Evolutionary conservation across 2,888 invertebrate genomes (phyloP), one percentile per base, ranked within the genome.

Genomic region (Torymus tubicola): DNA sequence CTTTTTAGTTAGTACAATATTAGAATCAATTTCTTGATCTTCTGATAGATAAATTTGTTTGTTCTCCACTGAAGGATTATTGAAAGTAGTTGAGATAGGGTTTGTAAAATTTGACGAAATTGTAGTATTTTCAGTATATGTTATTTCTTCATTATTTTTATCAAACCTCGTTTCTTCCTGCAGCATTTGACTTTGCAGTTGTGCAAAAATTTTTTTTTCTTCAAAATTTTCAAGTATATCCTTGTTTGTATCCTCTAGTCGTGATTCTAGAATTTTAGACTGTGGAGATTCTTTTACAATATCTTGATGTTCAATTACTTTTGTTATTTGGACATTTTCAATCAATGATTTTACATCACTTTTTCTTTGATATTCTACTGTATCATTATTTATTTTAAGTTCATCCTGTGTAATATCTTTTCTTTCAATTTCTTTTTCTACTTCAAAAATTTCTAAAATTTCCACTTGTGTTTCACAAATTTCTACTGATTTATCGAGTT

Each of bases 391-490:
- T 18, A n/a, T 21, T 72, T 73, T 16, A 61, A 58, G 52, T 58
- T 57, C 73, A 14, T 31, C n/a, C 18, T 64, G 31, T 42, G 58
- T 79, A 31, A 68, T 55, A 61, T 63, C 42, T 50, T 73, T 52
- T 55, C 83, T 86, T 18, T 87, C 86, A 12, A 77, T 77, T 69
- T 86, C 85, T 64, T 85, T 87, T 58, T 88, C 88, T 68, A 88
- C 86, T 84, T 90, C 87, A 57, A 89, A 85, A 83, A 89, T 89
- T 82, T 90, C 89, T 60, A 89, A 86, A 21, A 88, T 89, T 77
- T 90, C 87, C 3, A 88, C 81, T 71, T 88, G 84, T 42, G 85
- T 86, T 80, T 87, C 86, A 53, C 78, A 82, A 16, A 81, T 60
- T 64, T 81, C 58, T 52, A 24, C 12, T 8, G 16, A 21, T 42